phyloP scores from a whole-genome alignment of 2,113 vertebrate genomes.

The Lampris megalopsis region DNA sequence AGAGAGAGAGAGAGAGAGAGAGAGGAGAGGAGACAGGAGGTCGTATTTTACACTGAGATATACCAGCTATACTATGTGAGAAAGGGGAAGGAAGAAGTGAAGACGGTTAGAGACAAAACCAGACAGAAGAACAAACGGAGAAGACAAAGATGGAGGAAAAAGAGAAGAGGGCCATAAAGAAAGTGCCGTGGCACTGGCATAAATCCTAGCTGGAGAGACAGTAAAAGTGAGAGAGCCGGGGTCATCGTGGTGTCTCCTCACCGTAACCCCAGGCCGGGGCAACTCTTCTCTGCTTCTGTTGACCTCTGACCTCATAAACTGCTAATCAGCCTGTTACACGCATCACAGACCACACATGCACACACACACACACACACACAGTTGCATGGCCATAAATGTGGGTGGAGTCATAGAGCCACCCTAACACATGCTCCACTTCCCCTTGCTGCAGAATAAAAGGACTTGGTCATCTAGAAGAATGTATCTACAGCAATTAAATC shows the following conservation, averaged over 20 bases:
- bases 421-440: too few species aligned
- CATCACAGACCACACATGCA: constrained; percentile 44
- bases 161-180: constrained; percentile 6
- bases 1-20: not conserved
- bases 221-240: constrained; percentile 58
- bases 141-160: not conserved
- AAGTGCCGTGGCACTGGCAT: constrained; percentile 14
- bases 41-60: too few species aligned
- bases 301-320: constrained; percentile 76
- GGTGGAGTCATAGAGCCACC: too few species aligned
- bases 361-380: constrained; percentile 27
- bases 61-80: too few species aligned
- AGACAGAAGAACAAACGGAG: constrained; percentile 1
- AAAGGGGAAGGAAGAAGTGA: not conserved
- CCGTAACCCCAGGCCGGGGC: constrained; percentile 57
- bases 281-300: constrained; percentile 56
- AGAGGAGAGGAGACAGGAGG: not conserved
- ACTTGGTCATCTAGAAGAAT: too few species aligned
- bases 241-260: constrained; percentile 56
- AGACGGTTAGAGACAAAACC: not conserved
- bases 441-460: too few species aligned
- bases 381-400: too few species aligned
- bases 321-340: constrained; percentile 72
- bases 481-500: too few species aligned
- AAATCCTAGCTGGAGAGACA: constrained; percentile 54